A percentile compares a stretch with the other conserved stretches of the same genome.
These are phyloP conservation scores for Chelonoidis abingdonii DNA, from an alignment of 2,113 vertebrate genomes.

Conservation along the genomic window DNA sequence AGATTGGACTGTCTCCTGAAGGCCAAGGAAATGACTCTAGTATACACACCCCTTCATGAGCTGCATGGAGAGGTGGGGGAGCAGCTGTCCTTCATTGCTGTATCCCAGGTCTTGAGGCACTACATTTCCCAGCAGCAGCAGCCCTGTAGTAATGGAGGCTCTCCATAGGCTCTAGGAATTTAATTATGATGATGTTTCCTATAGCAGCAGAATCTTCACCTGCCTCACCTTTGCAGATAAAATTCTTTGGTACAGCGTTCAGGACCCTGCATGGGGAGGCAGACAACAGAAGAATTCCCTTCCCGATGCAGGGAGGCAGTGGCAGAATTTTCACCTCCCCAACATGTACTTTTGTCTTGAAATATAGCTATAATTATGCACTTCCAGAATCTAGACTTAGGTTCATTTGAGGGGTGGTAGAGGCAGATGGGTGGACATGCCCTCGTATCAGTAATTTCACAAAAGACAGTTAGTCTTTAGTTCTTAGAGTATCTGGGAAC, in stretches of 20 bases:
- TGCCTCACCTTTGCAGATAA: neutral
- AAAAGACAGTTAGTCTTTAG: neutral
- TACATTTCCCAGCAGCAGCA: neutral
- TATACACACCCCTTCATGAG: neutral
- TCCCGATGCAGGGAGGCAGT: neutral
- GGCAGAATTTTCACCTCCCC: neutral
- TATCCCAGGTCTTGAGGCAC: neutral
- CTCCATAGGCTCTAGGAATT: neutral
- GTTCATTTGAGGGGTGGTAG: neutral
- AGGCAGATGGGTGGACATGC: neutral
- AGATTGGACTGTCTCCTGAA: neutral
- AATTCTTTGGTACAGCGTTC: neutral
- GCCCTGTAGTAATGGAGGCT: neutral
- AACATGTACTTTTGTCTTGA: neutral
- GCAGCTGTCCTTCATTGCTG: neutral
- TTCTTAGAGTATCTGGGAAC: neutral
- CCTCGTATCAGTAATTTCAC: neutral
- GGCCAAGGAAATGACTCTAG: neutral
- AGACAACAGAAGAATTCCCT: neutral
- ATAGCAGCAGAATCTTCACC: neutral
- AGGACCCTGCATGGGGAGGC: neutral
- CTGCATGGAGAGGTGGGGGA: constrained; percentile 1
- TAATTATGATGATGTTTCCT: neutral
- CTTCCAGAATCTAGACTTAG: neutral
- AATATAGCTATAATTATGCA: neutral